Percentiles rank a stretch among this genome's conserved stretches.
These are phyloP conservation scores for Himalopsyche phryganea DNA, from an alignment of 1,140 invertebrate species.

Conservation along the genomic window DNA sequence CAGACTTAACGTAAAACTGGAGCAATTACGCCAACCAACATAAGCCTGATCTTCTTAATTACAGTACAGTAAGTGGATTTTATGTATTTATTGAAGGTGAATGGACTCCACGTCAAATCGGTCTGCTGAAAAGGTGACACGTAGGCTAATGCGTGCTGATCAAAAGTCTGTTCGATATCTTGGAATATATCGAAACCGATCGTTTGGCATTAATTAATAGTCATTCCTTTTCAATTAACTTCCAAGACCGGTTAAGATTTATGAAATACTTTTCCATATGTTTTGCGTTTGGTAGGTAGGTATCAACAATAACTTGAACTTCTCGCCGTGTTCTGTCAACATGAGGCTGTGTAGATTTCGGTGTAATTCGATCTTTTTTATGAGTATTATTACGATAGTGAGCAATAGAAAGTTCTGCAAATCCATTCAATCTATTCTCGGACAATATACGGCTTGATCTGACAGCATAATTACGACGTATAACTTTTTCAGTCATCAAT, in stretches of 20 bases:
- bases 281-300: slow-evolving; percentile 2
- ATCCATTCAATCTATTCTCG: no score
- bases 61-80: slow-evolving; percentile 28
- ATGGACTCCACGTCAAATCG: slow-evolving; percentile 30
- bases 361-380: no score
- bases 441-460: no score
- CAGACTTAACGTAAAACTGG: slow-evolving; percentile 21
- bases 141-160: slow-evolving; percentile 20
- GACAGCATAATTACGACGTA: no score
- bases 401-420: no score
- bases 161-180: slow-evolving; percentile 1
- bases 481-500: no score
- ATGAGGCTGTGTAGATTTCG: no score
- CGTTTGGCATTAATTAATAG: not conserved
- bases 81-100: slow-evolving; percentile 17
- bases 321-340: no score
- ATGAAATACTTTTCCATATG: slow-evolving; percentile 18
- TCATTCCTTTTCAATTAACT: not conserved
- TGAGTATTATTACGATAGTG: no score
- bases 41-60: slow-evolving; percentile 27
- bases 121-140: slow-evolving; percentile 24
- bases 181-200: no score
- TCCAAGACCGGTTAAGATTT: not conserved
- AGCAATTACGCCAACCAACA: slow-evolving; percentile 22
- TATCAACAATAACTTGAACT: no score